phyloP scores from a whole-genome alignment of 2,888 invertebrate species.

The Bursaphelenchus okinawaensis region DNA sequence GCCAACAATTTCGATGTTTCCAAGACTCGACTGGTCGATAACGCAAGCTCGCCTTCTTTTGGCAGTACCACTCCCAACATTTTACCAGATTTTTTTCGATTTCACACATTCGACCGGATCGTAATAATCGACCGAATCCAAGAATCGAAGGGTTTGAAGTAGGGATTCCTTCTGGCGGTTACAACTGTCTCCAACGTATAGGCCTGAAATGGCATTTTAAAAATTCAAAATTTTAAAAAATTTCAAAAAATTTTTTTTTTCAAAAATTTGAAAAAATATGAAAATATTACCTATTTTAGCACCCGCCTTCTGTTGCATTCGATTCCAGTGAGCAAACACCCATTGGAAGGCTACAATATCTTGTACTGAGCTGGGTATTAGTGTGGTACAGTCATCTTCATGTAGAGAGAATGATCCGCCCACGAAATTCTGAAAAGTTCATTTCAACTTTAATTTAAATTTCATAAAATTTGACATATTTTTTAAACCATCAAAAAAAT shows the following conservation, averaged over 20 bases:
- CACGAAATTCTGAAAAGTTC: conserved; percentile 17
- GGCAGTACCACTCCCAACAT: conserved; percentile 44
- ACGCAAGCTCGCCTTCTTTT: conserved; percentile 44
- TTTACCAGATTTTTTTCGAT: background rate
- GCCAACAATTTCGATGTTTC: conserved; percentile 43
- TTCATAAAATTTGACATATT: background rate
- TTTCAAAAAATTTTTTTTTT: too few relatives aligned
- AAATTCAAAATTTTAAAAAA: background rate
- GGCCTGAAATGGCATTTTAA: conserved; percentile 30
- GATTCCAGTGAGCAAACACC: conserved; percentile 57
- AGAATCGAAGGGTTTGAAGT: conserved; percentile 51
- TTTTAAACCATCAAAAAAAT: background rate
- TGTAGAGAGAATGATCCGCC: conserved; percentile 57
- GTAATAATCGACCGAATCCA: conserved; percentile 51
- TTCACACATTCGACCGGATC: conserved; percentile 51
- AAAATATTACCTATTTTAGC: conserved; percentile 39
- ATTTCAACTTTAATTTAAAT: background rate
- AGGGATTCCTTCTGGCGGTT: conserved; percentile 51
- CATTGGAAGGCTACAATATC: conserved; percentile 58
- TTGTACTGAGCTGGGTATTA: conserved; percentile 52
- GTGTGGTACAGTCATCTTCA: conserved; percentile 43
- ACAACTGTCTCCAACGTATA: conserved; percentile 56
- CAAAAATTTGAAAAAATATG: background rate
- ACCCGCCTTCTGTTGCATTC: conserved; percentile 38
- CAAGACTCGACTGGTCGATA: conserved; percentile 41